These are phyloP conservation scores for Oncorhynchus gorbuscha DNA, from an alignment of 2,113 vertebrate species.

Conservation along the genomic window DNA sequence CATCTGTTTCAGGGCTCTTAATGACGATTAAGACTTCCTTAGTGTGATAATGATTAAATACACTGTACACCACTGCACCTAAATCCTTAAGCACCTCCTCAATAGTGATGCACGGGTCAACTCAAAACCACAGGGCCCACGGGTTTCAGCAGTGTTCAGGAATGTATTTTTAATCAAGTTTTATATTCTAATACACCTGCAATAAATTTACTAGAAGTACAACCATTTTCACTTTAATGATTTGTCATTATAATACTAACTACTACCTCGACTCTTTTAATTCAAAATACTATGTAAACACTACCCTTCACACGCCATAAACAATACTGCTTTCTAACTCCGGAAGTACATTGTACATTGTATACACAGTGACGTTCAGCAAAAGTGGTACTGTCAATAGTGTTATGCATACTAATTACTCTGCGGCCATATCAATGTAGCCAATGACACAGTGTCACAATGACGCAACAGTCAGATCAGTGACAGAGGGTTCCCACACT, in stretches of 20 bases:
- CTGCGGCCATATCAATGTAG: slow-evolving; percentile 45
- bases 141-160: no score
- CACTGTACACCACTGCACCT: not conserved
- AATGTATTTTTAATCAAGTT: no score
- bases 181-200: not conserved
- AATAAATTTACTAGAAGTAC: not conserved
- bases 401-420: slow-evolving; percentile 57
- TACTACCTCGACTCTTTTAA: not conserved
- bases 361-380: not conserved
- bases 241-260: not conserved
- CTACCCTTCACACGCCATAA: not conserved
- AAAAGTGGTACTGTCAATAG: slow-evolving; percentile 27
- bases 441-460: slow-evolving; percentile 31
- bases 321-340: not conserved
- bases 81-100: not conserved
- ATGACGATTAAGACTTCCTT: no score
- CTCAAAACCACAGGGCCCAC: no score
- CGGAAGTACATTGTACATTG: not conserved
- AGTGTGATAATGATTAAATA: no score
- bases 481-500: not conserved
- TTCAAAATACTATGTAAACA: not conserved
- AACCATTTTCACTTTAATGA: not conserved
- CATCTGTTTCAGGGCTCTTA: not conserved
- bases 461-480: slow-evolving; percentile 35
- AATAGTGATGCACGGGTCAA: no score